Percentiles rank a stretch among this genome's conserved stretches.
Conservation (phyloP, 2,797 vertebrate genomes). For the Linurgus olivaceus region DNA sequence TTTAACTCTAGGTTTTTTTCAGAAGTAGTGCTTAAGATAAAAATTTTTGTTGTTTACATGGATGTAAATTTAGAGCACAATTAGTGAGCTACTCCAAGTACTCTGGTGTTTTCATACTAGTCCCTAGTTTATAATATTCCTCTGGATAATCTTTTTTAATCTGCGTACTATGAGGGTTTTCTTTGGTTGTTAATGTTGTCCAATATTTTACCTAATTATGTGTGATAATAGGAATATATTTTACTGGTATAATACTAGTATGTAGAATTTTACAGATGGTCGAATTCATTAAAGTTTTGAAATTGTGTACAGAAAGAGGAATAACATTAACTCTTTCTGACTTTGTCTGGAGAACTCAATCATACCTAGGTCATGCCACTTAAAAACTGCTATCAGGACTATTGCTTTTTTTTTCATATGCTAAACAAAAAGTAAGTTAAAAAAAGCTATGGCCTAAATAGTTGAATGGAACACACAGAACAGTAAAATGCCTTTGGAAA, state of each 20-base stretch:
- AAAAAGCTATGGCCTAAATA: background rate
- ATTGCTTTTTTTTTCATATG: background rate
- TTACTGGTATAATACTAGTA: background rate
- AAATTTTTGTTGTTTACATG: background rate
- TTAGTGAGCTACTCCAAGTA: background rate
- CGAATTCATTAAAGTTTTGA: background rate
- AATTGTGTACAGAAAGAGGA: background rate
- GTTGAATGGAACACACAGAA: background rate
- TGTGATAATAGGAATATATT: background rate
- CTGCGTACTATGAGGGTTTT: background rate
- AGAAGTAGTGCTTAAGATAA: background rate
- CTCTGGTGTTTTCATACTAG: background rate
- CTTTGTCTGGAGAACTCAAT: background rate
- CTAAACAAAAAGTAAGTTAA: background rate
- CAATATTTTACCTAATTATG: background rate
- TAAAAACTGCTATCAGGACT: background rate
- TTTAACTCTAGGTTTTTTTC: background rate
- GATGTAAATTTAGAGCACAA: background rate
- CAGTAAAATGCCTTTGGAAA: background rate
- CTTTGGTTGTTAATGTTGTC: background rate
- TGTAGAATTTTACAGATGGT: background rate
- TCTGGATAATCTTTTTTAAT: background rate
- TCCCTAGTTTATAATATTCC: background rate
- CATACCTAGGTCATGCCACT: background rate
- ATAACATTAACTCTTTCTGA: background rate